These are phyloP conservation scores for Chiloscyllium plagiosum DNA, from an alignment of 2,113 vertebrate genomes.

Conservation along the genomic window DNA sequence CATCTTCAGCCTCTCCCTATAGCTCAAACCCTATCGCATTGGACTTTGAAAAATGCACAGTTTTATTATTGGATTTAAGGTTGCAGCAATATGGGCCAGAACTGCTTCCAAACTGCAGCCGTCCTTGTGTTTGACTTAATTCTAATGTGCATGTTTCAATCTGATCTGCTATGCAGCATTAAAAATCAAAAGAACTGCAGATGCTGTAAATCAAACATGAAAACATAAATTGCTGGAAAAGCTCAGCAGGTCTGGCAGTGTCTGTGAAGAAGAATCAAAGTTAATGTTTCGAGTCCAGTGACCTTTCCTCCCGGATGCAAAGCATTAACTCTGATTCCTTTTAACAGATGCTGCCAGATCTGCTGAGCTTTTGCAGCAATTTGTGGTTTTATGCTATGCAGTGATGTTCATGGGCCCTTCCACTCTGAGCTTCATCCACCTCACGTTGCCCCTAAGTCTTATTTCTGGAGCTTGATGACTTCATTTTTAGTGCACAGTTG, in stretches of 20 bases:
- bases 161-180: neutral
- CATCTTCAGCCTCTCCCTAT: too few species aligned
- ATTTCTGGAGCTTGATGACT: neutral
- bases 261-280: too few species aligned
- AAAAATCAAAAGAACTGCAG: too few species aligned
- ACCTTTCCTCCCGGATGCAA: too few species aligned
- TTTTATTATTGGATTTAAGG: neutral
- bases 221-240: too few species aligned
- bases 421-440: neutral
- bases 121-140: neutral
- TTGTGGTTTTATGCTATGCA: neutral
- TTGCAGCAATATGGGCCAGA: neutral
- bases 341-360: too few species aligned
- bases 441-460: neutral
- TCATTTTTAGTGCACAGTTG: neutral
- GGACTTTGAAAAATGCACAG: neutral
- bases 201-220: too few species aligned
- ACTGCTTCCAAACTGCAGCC: neutral
- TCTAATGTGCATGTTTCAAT: neutral
- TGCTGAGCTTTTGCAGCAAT: too few species aligned
- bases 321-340: too few species aligned
- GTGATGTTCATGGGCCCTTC: neutral
- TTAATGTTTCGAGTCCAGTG: too few species aligned
- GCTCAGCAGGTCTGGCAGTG: too few species aligned
- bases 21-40: neutral